Evolutionary conservation across 2,113 vertebrate species (phyloP), one percentile per base, ranked within the genome.

Genomic region (Leptobrachium ailaonicum): DNA sequence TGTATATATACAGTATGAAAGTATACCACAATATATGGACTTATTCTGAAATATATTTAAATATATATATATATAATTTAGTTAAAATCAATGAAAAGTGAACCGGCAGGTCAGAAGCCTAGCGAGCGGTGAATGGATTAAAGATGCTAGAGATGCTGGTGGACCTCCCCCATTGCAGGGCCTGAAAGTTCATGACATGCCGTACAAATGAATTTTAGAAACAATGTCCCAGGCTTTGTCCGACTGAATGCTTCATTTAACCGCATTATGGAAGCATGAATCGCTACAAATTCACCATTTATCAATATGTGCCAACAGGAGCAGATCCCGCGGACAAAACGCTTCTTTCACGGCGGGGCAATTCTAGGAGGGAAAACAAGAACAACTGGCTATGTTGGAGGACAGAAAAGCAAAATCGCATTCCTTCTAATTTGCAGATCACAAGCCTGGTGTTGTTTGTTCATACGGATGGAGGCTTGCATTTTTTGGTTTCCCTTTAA

Each of bases 221-320:
- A 66, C 69, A 71, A 82, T 84, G 89, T 88, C 85, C 53, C 56
- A 80, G 84, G 87, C 84, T 87, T 79, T 72, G 83, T 85, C 86
- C 85, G 86, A 90, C 87, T 90, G 89, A 82, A 89, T 54, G 88
- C 93, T 94, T 95, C 85, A 92, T 91, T 95, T 90, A 91, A 93
- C 85, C 84, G 92, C 85, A 93, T 94, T 92, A 92, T 83, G 82
- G 89, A 93, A 92, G 89, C 89, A 92, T 88, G 90, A 93, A 92
- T 88, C 89, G 85, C 87, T 92, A 92, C 88, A 94, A 93, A 95
- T 92, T 93, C 87, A 88, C 86, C 78, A 86, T 90, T 94, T 91
- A 90, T 92, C 90, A 92, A 82, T 88, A 90, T 66, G 82, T 72
- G 82, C 75, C 84, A 82, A 83, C 4, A 44, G 41, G 47, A 87